phyloP scores from a whole-genome alignment of 2,113 vertebrate genomes.

The Spea bombifrons region DNA sequence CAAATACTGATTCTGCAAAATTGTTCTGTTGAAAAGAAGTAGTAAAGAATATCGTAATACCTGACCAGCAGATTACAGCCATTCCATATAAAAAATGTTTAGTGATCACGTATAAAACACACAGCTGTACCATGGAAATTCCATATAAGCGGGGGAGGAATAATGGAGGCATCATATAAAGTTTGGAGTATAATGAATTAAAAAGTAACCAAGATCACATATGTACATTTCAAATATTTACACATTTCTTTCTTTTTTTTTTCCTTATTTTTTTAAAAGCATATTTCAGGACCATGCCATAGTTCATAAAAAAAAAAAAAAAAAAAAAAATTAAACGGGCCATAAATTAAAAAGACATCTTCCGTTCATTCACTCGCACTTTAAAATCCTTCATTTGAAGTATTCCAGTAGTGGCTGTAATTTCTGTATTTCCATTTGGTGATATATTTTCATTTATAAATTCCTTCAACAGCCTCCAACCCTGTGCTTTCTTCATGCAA shows the following conservation, averaged over 20 bases:
- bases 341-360: slow-evolving; percentile 46
- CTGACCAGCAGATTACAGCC: not conserved
- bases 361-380: slow-evolving; percentile 58
- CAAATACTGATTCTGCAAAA: slow-evolving; percentile 55
- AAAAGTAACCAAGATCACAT: slow-evolving; percentile 47
- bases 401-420: slow-evolving; percentile 64
- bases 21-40: slow-evolving; percentile 23
- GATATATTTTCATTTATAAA: not conserved
- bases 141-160: slow-evolving; percentile 6
- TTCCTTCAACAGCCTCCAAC: not conserved
- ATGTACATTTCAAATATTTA: not conserved
- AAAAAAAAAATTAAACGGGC: slow-evolving; percentile 49
- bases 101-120: slow-evolving; percentile 47
- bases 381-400: slow-evolving; percentile 65
- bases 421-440: slow-evolving; percentile 45
- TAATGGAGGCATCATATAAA: slow-evolving; percentile 47
- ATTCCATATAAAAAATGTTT: slow-evolving; percentile 3
- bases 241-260: slow-evolving; percentile 20
- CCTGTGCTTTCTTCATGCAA: slow-evolving; percentile 41
- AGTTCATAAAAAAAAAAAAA: slow-evolving; percentile 52
- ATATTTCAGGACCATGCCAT: too few species aligned
- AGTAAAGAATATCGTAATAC: not conserved
- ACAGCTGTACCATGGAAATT: slow-evolving; percentile 56
- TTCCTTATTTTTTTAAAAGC: not conserved
- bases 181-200: slow-evolving; percentile 49